Percentiles rank a stretch among this genome's conserved stretches.
These are phyloP conservation scores for Apodemus speciosus DNA, from an alignment of 2,113 vertebrate genomes.

Conservation along the genomic window DNA sequence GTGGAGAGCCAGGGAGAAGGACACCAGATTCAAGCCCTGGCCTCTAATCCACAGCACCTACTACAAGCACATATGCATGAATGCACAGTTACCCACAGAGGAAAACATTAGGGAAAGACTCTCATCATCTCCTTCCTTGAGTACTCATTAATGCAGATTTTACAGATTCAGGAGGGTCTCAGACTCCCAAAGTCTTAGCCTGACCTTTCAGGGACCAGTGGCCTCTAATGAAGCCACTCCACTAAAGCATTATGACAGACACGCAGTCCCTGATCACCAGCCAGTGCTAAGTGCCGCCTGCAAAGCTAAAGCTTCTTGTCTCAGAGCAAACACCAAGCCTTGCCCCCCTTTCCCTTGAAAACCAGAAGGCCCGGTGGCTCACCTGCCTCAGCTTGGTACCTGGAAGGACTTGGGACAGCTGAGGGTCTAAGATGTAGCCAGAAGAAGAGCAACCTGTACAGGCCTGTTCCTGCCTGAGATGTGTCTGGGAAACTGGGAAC, in stretches of 20 bases:
- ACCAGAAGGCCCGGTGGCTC: neutral
- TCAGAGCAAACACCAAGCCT: neutral
- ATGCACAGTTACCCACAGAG: neutral
- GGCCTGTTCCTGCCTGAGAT: neutral
- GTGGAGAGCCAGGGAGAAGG: neutral
- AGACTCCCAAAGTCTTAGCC: neutral
- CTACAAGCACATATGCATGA: neutral
- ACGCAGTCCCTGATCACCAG: neutral
- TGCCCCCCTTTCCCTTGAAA: neutral
- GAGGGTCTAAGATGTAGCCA: neutral
- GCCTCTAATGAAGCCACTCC: neutral
- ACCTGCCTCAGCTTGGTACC: neutral
- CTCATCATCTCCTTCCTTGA: neutral
- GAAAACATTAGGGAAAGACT: neutral
- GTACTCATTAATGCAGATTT: neutral
- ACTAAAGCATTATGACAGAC: neutral
- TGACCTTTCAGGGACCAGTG: neutral
- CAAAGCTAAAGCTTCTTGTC: neutral
- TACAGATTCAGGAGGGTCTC: neutral
- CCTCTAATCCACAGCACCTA: neutral
- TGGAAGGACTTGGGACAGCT: neutral
- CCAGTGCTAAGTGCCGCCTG: neutral
- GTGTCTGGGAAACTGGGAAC: neutral
- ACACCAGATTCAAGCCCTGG: neutral
- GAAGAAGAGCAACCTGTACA: conserved; percentile 16